Evolutionary conservation across 2,888 invertebrate species (phyloP).

Genomic region (Drosophila pseudotakahashii): DNA sequence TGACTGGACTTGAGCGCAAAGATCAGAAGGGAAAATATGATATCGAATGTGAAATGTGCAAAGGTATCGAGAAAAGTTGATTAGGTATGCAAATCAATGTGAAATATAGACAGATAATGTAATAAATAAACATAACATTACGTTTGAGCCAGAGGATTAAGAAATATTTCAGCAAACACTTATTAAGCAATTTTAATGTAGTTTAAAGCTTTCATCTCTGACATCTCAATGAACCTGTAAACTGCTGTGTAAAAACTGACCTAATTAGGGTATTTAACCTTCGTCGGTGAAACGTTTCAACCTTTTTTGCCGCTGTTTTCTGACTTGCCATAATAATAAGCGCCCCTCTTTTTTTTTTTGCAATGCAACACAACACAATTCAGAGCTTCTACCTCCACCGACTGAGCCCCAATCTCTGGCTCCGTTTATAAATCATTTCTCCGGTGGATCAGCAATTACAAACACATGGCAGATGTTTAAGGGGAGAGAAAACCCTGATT

Average conservation of each 20-base stretch:
- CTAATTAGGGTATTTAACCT: slow-evolving; percentile 26
- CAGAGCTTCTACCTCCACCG: background rate
- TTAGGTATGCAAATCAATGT: background rate
- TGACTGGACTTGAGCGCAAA: slow-evolving; percentile 16
- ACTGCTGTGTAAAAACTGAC: slow-evolving; percentile 9
- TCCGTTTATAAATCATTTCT: slow-evolving; percentile 39
- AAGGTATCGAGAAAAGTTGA: slow-evolving; percentile 7
- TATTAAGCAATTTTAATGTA: slow-evolving; percentile 3
- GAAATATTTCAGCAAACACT: background rate
- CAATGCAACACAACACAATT: slow-evolving; percentile 33
- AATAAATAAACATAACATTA: background rate
- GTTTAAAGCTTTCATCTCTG: slow-evolving; percentile 4
- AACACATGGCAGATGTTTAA: slow-evolving; percentile 39
- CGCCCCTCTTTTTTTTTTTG: slow-evolving; percentile 33
- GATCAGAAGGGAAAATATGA: slow-evolving; percentile 24
- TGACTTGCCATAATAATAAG: slow-evolving; percentile 32
- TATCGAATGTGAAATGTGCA: slow-evolving; percentile 18
- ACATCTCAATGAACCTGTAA: slow-evolving; percentile 5
- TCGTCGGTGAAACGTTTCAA: slow-evolving; percentile 12
- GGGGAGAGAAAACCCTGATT: slow-evolving; percentile 24
- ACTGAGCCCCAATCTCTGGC: background rate
- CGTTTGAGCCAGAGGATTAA: too few species aligned
- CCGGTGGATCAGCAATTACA: slow-evolving; percentile 47
- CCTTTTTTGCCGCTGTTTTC: slow-evolving; percentile 1
- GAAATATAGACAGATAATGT: background rate